phyloP scores from a whole-genome alignment of 2,797 vertebrate species.

The Tokudaia tokunoshimensis region DNA sequence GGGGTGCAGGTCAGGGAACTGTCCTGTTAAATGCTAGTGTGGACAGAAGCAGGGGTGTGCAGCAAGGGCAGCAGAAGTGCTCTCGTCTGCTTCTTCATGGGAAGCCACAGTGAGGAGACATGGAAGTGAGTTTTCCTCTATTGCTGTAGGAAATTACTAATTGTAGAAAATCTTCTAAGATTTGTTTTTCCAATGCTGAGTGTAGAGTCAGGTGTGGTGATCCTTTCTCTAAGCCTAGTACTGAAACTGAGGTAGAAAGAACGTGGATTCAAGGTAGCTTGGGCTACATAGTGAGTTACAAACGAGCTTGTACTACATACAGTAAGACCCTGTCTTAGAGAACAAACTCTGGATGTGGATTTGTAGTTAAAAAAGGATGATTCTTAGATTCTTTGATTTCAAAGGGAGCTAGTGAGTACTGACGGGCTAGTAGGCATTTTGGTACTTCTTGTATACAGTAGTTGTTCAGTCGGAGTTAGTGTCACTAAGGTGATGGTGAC shows the following conservation, averaged over 20 bases:
- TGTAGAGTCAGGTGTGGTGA: not conserved
- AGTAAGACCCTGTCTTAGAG: not conserved
- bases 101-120: not conserved
- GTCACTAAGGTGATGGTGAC: not conserved
- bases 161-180: slow-evolving; percentile 3
- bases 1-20: not conserved
- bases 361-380: not conserved
- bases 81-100: not conserved
- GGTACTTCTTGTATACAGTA: not conserved
- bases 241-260: not conserved
- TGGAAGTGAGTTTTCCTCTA: slow-evolving; percentile 2
- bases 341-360: not conserved
- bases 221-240: not conserved
- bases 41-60: not conserved
- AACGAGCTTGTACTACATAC: not conserved
- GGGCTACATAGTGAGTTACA: not conserved
- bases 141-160: slow-evolving; percentile 28
- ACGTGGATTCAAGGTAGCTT: not conserved
- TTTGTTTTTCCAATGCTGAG: not conserved
- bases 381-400: not conserved
- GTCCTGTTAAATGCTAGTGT: not conserved
- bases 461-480: not conserved
- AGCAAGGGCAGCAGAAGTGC: not conserved
- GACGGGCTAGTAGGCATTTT: slow-evolving; percentile 6
- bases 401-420: not conserved